Base-by-base conservation (phyloP, 2,113 vertebrate genomes). In the Numenius arquata region DNA sequence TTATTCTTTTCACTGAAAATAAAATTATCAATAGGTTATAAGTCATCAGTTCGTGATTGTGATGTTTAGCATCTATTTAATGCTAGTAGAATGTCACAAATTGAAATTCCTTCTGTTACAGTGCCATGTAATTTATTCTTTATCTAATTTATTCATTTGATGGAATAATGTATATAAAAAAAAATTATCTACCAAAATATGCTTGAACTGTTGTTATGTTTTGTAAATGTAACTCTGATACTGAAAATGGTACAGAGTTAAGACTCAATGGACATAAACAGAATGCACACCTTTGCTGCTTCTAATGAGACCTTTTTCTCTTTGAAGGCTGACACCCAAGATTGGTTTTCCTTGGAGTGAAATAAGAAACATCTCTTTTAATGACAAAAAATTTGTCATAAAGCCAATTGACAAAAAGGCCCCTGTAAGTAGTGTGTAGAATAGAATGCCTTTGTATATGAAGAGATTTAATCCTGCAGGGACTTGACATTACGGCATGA, bases 331-430 rank as follows among this genome's bases (percentile, higher is more conserved):
- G 94, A 99, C 99, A 70, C 99, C 99, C 95, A 99, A 99, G 98
- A 99, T 99, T 75, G 99, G 99, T 91, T 99, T 99, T 98, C 99
- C 99, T 67, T 99, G 99, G 99, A 99, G 99, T 63, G 99, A 99
- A 98, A 99, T 99, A 95, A 98, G 99, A 98, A 99, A 99, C 97
- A 99, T 99, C 97, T 99, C 99, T 79, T 99, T 99, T 97, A 99
- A 99, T 4, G 99, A 99, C 98, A 99, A 99, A 98, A 99, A 99
- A 95, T 99, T 99, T 98, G 99, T 99, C 93, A 99, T 99, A 98
- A 99, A 99, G 95, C 99, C 99, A n/a, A 99, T 99, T n/a, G 99
- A 99, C 97, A 99, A 99, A 97, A 99, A 99, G 93, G 99, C 99
- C 43, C 99, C 99, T 23, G 99, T 99, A 98, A 99, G 99, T 98